Conservation (phyloP, 2,113 vertebrate genomes). For the Alosa alosa region DNA sequence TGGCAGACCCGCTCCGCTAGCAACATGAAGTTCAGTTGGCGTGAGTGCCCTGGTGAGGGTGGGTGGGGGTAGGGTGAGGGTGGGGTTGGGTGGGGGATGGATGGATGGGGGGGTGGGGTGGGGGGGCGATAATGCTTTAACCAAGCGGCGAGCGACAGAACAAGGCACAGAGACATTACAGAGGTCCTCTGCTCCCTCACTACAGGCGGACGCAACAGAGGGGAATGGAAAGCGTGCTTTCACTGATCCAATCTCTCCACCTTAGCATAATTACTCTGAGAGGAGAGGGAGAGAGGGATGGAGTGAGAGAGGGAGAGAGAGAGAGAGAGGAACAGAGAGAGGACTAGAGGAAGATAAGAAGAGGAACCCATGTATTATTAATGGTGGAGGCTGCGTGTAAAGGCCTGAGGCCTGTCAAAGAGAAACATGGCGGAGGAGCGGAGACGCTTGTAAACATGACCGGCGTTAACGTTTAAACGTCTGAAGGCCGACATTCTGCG, state of each 20-base stretch:
- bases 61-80: neutral
- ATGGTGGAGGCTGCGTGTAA: neutral
- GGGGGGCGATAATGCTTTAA: neutral
- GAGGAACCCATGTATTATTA: neutral
- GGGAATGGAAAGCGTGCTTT: neutral
- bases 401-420: neutral
- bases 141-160: neutral
- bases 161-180: neutral
- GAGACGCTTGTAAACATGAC: neutral
- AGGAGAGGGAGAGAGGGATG: neutral
- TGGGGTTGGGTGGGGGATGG: neutral
- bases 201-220: neutral
- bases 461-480: neutral
- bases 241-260: neutral
- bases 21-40: neutral
- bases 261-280: slow-evolving; percentile 14
- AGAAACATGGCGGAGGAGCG: neutral
- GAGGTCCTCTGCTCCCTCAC: neutral
- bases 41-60: neutral
- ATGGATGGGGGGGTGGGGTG: neutral
- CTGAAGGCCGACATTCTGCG: neutral
- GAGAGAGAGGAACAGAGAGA: neutral
- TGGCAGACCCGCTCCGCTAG: neutral
- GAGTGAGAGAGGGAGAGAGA: neutral
- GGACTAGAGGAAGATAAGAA: neutral